Conservation (phyloP, 2,113 vertebrate species). For the Phodopus roborovskii region DNA sequence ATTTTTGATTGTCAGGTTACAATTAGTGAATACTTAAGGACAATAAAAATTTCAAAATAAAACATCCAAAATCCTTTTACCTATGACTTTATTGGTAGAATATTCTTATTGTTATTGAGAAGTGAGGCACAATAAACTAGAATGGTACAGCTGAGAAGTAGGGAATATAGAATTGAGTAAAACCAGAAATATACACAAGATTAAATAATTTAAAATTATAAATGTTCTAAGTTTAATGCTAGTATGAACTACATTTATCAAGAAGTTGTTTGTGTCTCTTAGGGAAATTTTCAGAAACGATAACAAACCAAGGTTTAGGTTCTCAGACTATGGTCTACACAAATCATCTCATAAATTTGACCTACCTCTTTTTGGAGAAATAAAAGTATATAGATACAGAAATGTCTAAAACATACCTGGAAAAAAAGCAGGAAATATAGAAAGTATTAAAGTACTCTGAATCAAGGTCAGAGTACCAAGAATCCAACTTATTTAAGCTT, state of each 20-base stretch:
- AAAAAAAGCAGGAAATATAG: slow-evolving; percentile 28
- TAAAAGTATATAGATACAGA: not conserved
- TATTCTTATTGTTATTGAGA: slow-evolving; percentile 10
- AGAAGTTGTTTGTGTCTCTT: not conserved
- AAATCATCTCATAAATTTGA: not conserved
- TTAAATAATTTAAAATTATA: slow-evolving; percentile 29
- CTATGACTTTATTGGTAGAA: not conserved
- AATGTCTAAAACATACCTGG: not conserved
- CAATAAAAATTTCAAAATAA: not conserved
- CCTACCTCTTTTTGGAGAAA: not conserved
- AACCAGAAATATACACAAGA: not conserved
- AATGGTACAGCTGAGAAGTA: not conserved
- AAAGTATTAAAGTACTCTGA: not conserved
- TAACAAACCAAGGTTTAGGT: not conserved
- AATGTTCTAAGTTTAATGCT: not conserved
- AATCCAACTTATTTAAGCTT: not conserved
- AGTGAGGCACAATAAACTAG: not conserved
- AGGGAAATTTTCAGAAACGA: not conserved
- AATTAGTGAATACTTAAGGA: not conserved
- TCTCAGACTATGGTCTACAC: not conserved
- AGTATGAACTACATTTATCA: not conserved
- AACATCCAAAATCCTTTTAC: not conserved
- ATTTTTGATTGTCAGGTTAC: not conserved
- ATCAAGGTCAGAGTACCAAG: not conserved
- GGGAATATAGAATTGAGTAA: not conserved